Evolutionary conservation across 2,888 invertebrate species (phyloP).

Genomic region (Ichneumon xanthorius): DNA sequence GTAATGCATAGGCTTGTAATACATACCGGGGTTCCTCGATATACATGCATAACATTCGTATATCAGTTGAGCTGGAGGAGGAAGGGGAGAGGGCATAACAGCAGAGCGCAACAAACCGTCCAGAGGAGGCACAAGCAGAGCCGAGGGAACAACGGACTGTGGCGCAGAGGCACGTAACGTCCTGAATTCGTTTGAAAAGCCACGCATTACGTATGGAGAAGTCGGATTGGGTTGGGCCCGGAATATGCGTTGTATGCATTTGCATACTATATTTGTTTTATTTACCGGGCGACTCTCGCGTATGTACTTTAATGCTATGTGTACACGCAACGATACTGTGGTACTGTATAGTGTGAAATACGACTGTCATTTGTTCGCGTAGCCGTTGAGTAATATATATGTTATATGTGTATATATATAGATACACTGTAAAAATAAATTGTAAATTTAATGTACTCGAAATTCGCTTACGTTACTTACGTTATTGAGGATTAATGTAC

Average conservation of each 20-base stretch:
- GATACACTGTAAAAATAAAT: not conserved
- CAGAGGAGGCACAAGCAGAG: conserved; percentile 9
- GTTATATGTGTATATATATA: too few species aligned
- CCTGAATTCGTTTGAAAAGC: conserved; percentile 64
- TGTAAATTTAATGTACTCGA: too few species aligned
- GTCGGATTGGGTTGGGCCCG: conserved; percentile 67
- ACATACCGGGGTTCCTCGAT: conserved; percentile 37
- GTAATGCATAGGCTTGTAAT: conserved; percentile 59
- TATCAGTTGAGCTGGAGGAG: conserved; percentile 23
- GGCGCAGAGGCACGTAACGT: conserved; percentile 56
- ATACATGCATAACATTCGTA: conserved; percentile 57
- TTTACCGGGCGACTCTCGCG: conserved; percentile 21
- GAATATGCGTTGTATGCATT: conserved; percentile 61
- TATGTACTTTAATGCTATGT: conserved; percentile 21
- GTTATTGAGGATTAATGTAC: too few species aligned
- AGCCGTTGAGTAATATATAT: conserved; percentile 13
- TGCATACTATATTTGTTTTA: conserved; percentile 58
- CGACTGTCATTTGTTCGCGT: conserved; percentile 58
- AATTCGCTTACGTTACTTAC: conserved; percentile 13
- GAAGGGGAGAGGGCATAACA: not conserved
- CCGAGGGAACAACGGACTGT: conserved; percentile 36
- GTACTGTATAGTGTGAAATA: conserved; percentile 41
- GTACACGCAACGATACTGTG: not conserved
- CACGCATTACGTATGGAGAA: conserved; percentile 67
- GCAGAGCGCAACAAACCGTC: conserved; percentile 13